These are phyloP conservation scores for Odontothrips loti DNA, from an alignment of 2,888 invertebrate species.

Conservation along the genomic window DNA sequence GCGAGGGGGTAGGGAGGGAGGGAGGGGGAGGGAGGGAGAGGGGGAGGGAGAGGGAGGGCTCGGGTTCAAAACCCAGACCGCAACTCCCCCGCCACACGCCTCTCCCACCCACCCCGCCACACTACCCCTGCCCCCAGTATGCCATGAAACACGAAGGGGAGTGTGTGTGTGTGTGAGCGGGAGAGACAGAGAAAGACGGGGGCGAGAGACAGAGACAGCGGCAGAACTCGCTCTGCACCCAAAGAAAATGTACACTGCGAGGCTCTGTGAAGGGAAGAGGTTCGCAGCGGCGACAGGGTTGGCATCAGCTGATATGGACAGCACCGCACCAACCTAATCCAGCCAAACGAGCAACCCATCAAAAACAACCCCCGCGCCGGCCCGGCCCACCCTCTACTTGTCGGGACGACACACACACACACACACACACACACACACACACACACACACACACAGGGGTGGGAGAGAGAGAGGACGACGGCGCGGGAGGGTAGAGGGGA, in stretches of 20 bases:
- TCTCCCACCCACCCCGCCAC: no score
- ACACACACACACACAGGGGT: neutral
- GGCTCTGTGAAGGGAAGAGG: no score
- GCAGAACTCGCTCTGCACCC: no score
- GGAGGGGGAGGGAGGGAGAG: neutral
- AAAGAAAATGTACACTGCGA: no score
- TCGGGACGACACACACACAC: neutral
- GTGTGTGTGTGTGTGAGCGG: no score
- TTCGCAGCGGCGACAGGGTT: neutral
- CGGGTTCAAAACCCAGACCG: no score
- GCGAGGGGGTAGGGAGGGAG: neutral
- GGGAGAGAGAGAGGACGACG: neutral
- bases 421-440: no score
- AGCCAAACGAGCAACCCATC: constrained; percentile 15
- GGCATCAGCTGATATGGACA: neutral
- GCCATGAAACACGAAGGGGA: no score
- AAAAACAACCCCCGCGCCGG: neutral
- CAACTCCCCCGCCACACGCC: no score
- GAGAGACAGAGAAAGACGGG: no score
- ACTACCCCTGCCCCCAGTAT: no score
- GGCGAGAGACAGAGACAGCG: no score
- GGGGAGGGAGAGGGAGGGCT: neutral
- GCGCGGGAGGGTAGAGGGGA: neutral
- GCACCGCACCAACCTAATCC: constrained; percentile 11
- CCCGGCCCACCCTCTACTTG: neutral